These are phyloP conservation scores for Turritopsis rubra DNA, from an alignment of 30 jellyfish, hydroid and myxozoan species.

Conservation along the genomic window DNA sequence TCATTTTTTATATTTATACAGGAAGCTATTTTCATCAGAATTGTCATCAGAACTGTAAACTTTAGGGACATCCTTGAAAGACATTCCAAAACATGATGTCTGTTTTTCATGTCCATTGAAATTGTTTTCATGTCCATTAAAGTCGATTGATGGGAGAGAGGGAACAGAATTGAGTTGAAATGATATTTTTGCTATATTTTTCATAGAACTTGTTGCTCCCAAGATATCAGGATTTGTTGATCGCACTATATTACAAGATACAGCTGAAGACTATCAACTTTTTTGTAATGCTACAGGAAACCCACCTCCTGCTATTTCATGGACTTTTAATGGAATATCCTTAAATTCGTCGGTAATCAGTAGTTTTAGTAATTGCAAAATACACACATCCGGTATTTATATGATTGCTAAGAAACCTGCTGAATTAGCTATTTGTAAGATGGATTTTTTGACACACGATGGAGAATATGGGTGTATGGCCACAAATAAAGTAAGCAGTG, in stretches of 20 bases:
- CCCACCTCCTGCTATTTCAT: constrained; percentile 58
- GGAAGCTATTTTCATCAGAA: not conserved
- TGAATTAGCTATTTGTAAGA: constrained; percentile 39
- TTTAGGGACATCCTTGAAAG: not conserved
- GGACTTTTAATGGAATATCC: constrained; percentile 34
- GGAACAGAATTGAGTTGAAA: not conserved
- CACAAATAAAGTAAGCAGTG: constrained; percentile 28
- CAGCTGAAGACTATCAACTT: not conserved
- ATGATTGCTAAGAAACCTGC: not conserved
- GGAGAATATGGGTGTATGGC: constrained; percentile 69
- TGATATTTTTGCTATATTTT: not conserved
- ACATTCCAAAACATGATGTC: not conserved
- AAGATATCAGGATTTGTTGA: constrained; percentile 27
- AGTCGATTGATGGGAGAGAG: not conserved
- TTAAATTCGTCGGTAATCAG: constrained; percentile 2
- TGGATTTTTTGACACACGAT: constrained; percentile 39
- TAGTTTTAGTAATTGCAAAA: constrained; percentile 30
- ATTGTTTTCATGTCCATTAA: not conserved
- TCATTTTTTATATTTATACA: not conserved
- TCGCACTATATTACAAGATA: constrained; percentile 31
- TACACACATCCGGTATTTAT: constrained; percentile 44
- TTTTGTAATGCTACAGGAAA: constrained; percentile 64
- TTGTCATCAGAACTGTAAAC: not conserved
- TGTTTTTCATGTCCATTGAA: not conserved
- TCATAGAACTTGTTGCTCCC: constrained; percentile 51